Evolutionary conservation across 2,113 vertebrate genomes (phyloP).

Genomic region (Ramphastos sulfuratus): DNA sequence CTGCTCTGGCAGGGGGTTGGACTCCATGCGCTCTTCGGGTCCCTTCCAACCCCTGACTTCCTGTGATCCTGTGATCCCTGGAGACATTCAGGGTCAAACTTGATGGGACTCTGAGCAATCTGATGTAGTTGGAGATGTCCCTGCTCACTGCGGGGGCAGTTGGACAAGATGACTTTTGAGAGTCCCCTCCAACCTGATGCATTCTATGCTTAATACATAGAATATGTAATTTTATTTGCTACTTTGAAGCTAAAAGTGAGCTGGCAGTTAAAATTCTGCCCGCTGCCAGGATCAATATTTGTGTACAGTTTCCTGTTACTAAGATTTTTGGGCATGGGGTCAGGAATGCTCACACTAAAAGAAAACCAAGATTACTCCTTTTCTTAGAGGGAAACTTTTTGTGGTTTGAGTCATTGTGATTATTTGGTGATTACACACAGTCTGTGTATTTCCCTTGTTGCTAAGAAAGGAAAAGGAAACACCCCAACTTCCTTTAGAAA

Average conservation of each 20-base stretch:
- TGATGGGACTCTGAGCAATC: no score
- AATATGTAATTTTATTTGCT: background rate
- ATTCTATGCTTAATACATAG: no score
- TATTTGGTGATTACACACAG: background rate
- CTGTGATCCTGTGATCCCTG: no score
- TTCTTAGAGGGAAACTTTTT: background rate
- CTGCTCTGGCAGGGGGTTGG: no score
- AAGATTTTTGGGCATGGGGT: background rate
- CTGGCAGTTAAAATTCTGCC: background rate
- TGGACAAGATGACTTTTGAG: no score
- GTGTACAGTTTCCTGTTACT: background rate
- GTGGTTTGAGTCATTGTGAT: background rate
- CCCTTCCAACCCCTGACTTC: no score
- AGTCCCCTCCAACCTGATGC: no score
- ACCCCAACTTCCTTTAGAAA: background rate
- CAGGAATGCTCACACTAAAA: background rate
- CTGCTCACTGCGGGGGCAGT: no score
- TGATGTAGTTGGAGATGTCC: no score
- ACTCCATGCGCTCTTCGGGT: no score
- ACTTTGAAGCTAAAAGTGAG: background rate
- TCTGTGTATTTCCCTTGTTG: background rate
- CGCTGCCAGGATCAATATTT: background rate
- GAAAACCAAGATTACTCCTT: background rate
- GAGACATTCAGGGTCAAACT: no score
- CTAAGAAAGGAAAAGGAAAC: background rate